Evolutionary conservation across 1,140 invertebrate genomes (phyloP), one percentile per base, ranked within the genome.

Genomic region (Hylyphantes graminicola): DNA sequence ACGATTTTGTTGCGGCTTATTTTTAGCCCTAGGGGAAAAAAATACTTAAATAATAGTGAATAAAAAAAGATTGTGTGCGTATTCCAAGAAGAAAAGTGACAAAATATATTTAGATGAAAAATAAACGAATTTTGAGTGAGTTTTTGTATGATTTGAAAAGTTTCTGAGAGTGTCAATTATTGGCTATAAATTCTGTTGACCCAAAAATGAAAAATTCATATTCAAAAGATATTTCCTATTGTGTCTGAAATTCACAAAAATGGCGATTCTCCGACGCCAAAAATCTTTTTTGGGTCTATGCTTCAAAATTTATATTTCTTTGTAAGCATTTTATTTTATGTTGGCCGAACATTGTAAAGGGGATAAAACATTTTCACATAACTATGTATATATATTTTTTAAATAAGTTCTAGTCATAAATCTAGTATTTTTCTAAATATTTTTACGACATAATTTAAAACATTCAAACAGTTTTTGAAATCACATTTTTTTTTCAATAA

Each of bases 1-100:
- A 63, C 76, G 76, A 78, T 78, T 78, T 78, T 78, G 76, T 78
- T 78, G 76, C 55, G 35, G 59, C 35, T 63, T 64, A 64, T 78
- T 78, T 78, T 78, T 67, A 17, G 57, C 76, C 57, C 19, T 13
- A 51, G 76, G 76, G 19, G 19, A 51, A 13, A 78, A 63, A 64
- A 76, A 51, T 70, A 70, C 35, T 1, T 70, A 70, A 70, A 70
- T 70, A 70, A 70, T 48, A 68, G 12, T 15, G 11, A 35, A 57
- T n/a, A 76, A 76, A 50, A 76, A 63, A 48, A 55, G 55, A 35
- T 57, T 12, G 50, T 48, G 59, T 53, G 17, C 48, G 50, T 8
- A 51, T 9, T 10, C 48, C 48, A 48, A 75, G n/a, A 51, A 15
- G 51, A 15, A 48, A 50, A 12, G 48, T 51, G n/a, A 70, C 48